Evolutionary conservation across 2,113 vertebrate species (phyloP).

Genomic region (Halichoeres trimaculatus): DNA sequence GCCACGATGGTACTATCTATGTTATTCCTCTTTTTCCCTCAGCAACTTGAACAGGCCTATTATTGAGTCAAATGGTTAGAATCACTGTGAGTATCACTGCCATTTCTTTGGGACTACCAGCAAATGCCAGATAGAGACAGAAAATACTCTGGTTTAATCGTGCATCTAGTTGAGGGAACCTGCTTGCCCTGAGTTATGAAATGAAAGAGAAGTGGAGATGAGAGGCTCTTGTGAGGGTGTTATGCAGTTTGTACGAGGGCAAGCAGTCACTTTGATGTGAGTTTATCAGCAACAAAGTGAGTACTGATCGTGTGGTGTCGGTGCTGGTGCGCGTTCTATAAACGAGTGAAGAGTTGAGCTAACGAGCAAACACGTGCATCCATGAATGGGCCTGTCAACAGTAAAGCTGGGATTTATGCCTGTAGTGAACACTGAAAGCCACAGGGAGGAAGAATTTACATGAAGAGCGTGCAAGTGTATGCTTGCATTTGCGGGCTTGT

Average conservation of each 20-base stretch:
- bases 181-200: constrained; percentile 46
- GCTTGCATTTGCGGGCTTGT: neutral
- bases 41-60: constrained; percentile 9
- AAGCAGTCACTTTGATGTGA: constrained; percentile 54
- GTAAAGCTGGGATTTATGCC: constrained; percentile 62
- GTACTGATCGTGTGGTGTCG: constrained; percentile 37
- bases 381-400: constrained; percentile 45
- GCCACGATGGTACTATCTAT: constrained; percentile 32
- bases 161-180: constrained; percentile 7
- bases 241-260: constrained; percentile 33
- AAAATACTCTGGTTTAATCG: constrained; percentile 34
- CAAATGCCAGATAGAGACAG: constrained; percentile 18
- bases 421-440: constrained; percentile 56
- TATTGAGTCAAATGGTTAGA: constrained; percentile 36
- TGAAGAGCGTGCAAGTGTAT: neutral
- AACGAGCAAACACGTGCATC: constrained; percentile 25
- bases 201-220: constrained; percentile 29
- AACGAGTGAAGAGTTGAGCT: constrained; percentile 43
- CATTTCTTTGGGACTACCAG: constrained; percentile 35
- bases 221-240: constrained; percentile 40
- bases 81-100: constrained; percentile 8
- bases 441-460: constrained; percentile 55
- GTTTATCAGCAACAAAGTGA: constrained; percentile 61
- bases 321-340: constrained; percentile 29
- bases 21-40: constrained; percentile 15